Conservation (phyloP, 1,140 invertebrate genomes). For the Asbolus verrucosus region DNA sequence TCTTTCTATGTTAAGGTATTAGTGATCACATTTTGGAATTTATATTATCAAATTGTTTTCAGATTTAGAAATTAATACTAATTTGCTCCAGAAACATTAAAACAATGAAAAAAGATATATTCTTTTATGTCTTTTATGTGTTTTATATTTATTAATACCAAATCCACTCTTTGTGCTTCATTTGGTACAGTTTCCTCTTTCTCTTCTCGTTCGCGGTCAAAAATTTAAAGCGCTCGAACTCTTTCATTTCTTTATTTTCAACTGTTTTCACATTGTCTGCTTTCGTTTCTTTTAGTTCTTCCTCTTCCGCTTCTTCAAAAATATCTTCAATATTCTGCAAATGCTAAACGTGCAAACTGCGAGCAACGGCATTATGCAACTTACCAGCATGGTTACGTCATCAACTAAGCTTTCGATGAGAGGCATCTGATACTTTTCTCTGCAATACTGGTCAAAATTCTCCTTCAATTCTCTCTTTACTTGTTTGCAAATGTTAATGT, state of each 20-base stretch:
- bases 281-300: not conserved
- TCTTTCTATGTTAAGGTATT: no score
- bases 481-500: slow-evolving; percentile 3
- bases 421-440: not conserved
- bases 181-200: slow-evolving; percentile 5
- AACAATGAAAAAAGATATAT: no score
- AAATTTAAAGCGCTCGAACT: not conserved
- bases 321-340: not conserved
- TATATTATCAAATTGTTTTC: no score
- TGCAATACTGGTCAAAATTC: slow-evolving; percentile 2
- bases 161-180: slow-evolving; percentile 10
- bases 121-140: not conserved
- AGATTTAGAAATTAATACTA: no score
- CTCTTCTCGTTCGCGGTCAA: slow-evolving; percentile 6
- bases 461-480: not conserved
- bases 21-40: no score
- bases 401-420: not conserved
- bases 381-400: not conserved
- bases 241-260: not conserved
- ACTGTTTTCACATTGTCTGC: not conserved
- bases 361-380: not conserved
- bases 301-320: not conserved
- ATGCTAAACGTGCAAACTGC: not conserved
- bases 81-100: no score
- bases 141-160: slow-evolving; percentile 6